phyloP scores from a whole-genome alignment of 2,888 invertebrate genomes.

The Ectobius pallidus region DNA sequence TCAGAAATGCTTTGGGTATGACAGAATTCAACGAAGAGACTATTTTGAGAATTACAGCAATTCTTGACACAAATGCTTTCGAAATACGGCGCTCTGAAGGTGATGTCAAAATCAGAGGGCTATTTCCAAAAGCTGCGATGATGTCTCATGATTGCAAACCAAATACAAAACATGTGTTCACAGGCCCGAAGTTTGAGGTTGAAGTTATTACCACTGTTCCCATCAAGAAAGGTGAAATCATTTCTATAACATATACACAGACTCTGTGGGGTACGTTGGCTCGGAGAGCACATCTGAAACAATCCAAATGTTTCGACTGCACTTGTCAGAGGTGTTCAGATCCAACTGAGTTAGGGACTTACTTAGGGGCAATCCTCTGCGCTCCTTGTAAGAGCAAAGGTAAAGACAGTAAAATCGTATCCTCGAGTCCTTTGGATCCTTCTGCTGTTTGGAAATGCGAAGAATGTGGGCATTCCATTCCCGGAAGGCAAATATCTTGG shows the following conservation, averaged over 20 bases:
- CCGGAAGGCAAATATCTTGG: conserved; percentile 65
- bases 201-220: conserved; percentile 68
- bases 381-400: conserved; percentile 60
- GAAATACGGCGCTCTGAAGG: conserved; percentile 63
- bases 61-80: conserved; percentile 74
- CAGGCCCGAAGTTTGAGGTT: conserved; percentile 62
- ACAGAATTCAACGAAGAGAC: conserved; percentile 58
- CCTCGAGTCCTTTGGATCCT: conserved; percentile 65
- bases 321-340: conserved; percentile 69
- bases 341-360: conserved; percentile 70
- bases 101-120: conserved; percentile 62
- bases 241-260: conserved; percentile 74
- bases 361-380: conserved; percentile 68
- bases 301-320: conserved; percentile 72
- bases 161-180: conserved; percentile 72
- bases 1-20: conserved; percentile 50
- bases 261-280: conserved; percentile 71
- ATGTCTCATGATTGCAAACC: conserved; percentile 75
- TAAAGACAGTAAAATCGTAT: conserved; percentile 59
- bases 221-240: conserved; percentile 69
- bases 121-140: conserved; percentile 71
- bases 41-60: conserved; percentile 60
- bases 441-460: conserved; percentile 69
- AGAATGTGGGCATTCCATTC: conserved; percentile 63
- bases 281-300: conserved; percentile 65